These are phyloP conservation scores for Murina feae DNA, from an alignment of 2,113 vertebrate genomes.

Conservation along the genomic window DNA sequence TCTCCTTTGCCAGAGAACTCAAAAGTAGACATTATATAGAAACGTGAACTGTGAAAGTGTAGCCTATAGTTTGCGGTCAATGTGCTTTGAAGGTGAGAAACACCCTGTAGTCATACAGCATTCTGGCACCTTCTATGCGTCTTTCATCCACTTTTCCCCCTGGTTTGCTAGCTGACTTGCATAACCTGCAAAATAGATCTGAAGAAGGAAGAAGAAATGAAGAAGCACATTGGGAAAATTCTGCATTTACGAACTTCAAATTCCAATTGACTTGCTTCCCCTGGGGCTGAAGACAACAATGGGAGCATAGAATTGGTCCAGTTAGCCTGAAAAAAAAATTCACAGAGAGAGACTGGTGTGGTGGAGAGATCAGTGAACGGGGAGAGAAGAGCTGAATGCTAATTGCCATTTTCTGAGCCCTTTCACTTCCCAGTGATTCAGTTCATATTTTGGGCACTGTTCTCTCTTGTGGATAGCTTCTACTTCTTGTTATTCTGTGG, in stretches of 20 bases:
- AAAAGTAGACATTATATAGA: constrained; percentile 27
- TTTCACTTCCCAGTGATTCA: background rate
- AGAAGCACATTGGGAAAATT: constrained; percentile 51
- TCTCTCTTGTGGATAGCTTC: background rate
- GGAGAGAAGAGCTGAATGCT: constrained; percentile 41
- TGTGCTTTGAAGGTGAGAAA: constrained; percentile 73
- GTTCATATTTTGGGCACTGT: background rate
- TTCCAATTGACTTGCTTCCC: constrained; percentile 64
- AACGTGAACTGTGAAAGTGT: constrained; percentile 27
- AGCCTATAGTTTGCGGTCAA: constrained; percentile 57
- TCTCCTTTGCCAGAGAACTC: constrained; percentile 3
- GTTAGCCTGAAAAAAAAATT: constrained; percentile 46
- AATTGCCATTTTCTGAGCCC: background rate
- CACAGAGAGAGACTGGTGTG: constrained; percentile 33
- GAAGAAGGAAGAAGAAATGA: constrained; percentile 54
- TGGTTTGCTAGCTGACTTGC: constrained; percentile 48
- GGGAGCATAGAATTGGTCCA: constrained; percentile 39
- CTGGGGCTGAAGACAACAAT: constrained; percentile 46
- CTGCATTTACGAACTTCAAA: constrained; percentile 70
- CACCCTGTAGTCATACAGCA: constrained; percentile 51
- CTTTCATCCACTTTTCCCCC: constrained; percentile 38
- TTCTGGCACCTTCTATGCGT: constrained; percentile 1
- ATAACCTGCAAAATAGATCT: constrained; percentile 65
- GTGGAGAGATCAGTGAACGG: constrained; percentile 17
- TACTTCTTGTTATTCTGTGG: background rate